Percentiles rank a stretch among this genome's conserved stretches.
phyloP scores from a whole-genome alignment of 2,113 vertebrate species.

The Nothocercus julius region DNA sequence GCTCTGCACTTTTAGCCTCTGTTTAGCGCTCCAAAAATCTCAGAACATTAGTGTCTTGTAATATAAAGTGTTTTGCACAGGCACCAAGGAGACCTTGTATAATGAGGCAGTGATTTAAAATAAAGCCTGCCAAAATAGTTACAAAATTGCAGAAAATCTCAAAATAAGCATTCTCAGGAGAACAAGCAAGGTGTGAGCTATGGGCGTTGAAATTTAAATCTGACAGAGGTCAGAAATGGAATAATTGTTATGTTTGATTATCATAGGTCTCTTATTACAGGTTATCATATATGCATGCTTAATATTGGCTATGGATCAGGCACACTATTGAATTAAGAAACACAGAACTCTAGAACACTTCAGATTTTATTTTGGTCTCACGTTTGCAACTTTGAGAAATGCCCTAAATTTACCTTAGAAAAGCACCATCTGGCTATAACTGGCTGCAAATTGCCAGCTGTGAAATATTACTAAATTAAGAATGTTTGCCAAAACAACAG shows the following conservation, averaged over 20 bases:
- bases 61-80: conserved; percentile 6
- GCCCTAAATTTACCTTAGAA: conserved; percentile 53
- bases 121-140: conserved; percentile 13
- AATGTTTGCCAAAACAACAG: conserved; percentile 39
- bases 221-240: conserved; percentile 23
- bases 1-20: neutral
- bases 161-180: conserved; percentile 18
- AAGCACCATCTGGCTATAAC: conserved; percentile 57
- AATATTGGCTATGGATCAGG: neutral
- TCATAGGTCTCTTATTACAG: neutral
- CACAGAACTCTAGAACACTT: neutral
- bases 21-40: neutral
- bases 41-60: neutral
- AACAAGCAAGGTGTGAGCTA: neutral
- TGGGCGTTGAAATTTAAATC: conserved; percentile 11
- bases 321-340: neutral
- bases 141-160: conserved; percentile 3
- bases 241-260: conserved; percentile 1
- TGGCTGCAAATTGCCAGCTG: conserved; percentile 56
- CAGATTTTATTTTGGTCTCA: neutral
- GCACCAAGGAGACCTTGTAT: neutral
- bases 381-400: conserved; percentile 36
- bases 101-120: conserved; percentile 14
- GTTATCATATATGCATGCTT: neutral
- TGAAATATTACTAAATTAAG: conserved; percentile 52